Conservation (phyloP, 2,797 vertebrate species). For the Micrastur ruficollis region DNA sequence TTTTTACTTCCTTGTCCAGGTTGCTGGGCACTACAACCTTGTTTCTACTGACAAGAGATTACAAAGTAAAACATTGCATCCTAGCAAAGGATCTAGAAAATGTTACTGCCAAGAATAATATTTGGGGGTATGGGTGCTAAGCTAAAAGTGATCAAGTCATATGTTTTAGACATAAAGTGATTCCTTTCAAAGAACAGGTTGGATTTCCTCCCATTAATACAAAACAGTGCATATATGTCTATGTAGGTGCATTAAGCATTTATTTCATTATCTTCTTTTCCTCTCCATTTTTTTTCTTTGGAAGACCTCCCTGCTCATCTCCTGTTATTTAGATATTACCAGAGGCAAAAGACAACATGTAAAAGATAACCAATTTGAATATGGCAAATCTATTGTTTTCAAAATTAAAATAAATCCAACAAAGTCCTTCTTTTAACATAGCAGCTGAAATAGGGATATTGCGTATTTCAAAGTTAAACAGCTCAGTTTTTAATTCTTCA, state of each 20-base stretch:
- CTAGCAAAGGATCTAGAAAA: neutral
- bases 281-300: neutral
- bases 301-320: neutral
- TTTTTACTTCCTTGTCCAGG: neutral
- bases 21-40: neutral
- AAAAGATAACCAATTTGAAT: neutral
- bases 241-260: neutral
- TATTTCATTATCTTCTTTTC: neutral
- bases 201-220: neutral
- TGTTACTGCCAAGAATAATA: neutral
- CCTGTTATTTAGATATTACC: neutral
- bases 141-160: neutral
- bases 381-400: neutral
- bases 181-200: neutral
- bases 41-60: neutral
- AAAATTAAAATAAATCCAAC: neutral
- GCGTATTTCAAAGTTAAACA: neutral
- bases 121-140: rapidly evolving
- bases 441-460: neutral
- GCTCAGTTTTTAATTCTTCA: neutral
- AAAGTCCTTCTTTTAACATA: neutral
- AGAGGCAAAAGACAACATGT: neutral
- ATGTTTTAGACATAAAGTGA: neutral
- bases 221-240: neutral
- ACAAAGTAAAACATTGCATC: neutral